phyloP scores from a whole-genome alignment of 2,797 vertebrate species.

The Argyrosomus regius region DNA sequence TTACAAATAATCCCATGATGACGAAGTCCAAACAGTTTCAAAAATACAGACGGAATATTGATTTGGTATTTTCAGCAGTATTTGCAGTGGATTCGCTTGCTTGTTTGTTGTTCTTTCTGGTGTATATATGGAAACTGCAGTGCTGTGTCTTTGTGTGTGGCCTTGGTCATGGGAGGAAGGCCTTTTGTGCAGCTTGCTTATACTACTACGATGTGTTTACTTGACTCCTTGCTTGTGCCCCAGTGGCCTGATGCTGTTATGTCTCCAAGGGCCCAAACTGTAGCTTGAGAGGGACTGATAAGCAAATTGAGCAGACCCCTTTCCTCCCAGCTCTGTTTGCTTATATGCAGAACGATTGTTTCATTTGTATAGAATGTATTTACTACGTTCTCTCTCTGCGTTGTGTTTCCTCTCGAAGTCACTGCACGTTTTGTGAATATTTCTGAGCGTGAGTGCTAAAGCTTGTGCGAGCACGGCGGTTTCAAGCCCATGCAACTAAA shows the following conservation, averaged over 20 bases:
- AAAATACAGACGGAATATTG: slow-evolving; percentile 65
- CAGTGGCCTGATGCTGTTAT: slow-evolving; percentile 70
- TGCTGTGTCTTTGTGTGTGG: slow-evolving; percentile 63
- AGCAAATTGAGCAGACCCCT: slow-evolving; percentile 52
- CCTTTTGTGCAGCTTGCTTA: slow-evolving; percentile 71
- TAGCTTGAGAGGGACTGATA: slow-evolving; percentile 67
- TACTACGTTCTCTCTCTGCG: not conserved
- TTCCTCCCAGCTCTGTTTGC: slow-evolving; percentile 32
- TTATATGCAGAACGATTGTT: slow-evolving; percentile 44
- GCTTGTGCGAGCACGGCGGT: not conserved
- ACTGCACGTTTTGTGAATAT: slow-evolving; percentile 11
- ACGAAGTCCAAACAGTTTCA: slow-evolving; percentile 68
- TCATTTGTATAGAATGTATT: slow-evolving; percentile 2
- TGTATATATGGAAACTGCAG: slow-evolving; percentile 43
- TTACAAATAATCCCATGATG: slow-evolving; percentile 80
- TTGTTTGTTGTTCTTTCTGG: slow-evolving; percentile 51
- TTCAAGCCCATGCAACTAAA: slow-evolving; percentile 9
- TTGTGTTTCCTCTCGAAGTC: slow-evolving; percentile 4
- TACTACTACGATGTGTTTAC: slow-evolving; percentile 74
- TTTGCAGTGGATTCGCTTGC: slow-evolving; percentile 27
- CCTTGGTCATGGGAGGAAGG: slow-evolving; percentile 70
- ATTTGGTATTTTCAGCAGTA: slow-evolving; percentile 61
- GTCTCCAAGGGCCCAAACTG: slow-evolving; percentile 68
- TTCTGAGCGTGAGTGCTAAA: not conserved
- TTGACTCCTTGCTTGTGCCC: slow-evolving; percentile 56